Evolutionary conservation across 2,888 invertebrate species (phyloP), one percentile per base, ranked within the genome.

Genomic region (Erpobdella octoculata): DNA sequence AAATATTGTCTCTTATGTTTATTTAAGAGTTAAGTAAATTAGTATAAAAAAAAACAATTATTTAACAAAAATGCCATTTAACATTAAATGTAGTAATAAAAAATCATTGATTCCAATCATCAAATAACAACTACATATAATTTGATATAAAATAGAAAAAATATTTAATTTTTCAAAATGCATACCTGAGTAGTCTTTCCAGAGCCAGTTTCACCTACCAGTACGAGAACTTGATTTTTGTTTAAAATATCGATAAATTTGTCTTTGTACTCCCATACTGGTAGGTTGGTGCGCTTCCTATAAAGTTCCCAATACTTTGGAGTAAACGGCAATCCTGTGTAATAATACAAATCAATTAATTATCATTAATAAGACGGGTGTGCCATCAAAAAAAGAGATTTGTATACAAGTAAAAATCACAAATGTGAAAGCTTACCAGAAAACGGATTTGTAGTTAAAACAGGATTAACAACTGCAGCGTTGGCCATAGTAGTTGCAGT

Each of bases 141-240:
- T 15, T 15, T 41, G 46, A 41, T 15, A 41, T 41, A 41, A 15
- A 15, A n/a, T n/a, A 41, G n/a, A 12, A 41, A 67, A 37, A 15
- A 9, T 53, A 25, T 41, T 15, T 12, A 48, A 67, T 12, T 67
- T 25, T n/a, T 9, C 64, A 37, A 68, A 8, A 8, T 21, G 71
- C 58, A 33, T 64, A 83, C 83, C 80, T 96, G 98, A 15, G 98
- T 98, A 0, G 98, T 98, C 86, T 99, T 99, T 0, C 98, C 98
- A 1, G 95, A 96, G n/a, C 98, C 98, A 36, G 83, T 98, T 83
- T 99, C 98, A 78, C 98, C 98, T 3, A 99, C 98, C 0, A 98
- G 86, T 1, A 97, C 95, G 35, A 96, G 91, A 75, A 91, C 91
- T 80, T 97, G 97, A 83, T 96, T 90, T 71, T 91, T 90, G 75